Evolutionary conservation across 2,797 vertebrate genomes (phyloP).

Genomic region (Sebastes steindachneri): DNA sequence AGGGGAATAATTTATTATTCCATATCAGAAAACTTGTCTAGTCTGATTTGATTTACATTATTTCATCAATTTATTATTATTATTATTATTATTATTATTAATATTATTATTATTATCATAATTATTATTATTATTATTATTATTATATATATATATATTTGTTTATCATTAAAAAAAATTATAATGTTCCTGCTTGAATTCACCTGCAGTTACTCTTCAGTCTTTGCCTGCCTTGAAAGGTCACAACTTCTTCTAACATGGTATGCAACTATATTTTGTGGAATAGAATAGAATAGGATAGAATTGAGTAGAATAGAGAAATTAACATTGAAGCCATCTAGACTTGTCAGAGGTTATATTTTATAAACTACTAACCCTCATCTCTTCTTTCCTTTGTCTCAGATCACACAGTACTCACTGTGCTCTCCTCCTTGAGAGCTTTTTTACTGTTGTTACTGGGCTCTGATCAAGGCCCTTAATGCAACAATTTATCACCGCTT

Average conservation of each 20-base stretch:
- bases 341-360: neutral
- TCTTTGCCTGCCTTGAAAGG: neutral
- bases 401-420: neutral
- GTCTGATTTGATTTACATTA: neutral
- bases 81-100: neutral
- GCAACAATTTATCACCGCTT: conserved; percentile 32
- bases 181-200: neutral
- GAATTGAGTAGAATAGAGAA: neutral
- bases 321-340: neutral
- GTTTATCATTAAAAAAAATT: neutral
- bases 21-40: neutral
- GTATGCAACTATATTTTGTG: neutral
- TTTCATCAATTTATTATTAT: neutral
- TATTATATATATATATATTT: too few species aligned
- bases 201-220: neutral
- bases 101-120: neutral
- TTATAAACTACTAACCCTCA: neutral
- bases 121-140: neutral
- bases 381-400: neutral
- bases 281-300: neutral
- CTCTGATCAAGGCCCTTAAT: conserved; percentile 45
- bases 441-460: conserved; percentile 23
- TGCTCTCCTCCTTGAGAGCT: conserved; percentile 30
- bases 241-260: neutral
- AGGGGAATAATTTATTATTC: conserved; percentile 7